Conservation (phyloP, 2,888 invertebrate genomes). For the Prionchulus punctatus region DNA sequence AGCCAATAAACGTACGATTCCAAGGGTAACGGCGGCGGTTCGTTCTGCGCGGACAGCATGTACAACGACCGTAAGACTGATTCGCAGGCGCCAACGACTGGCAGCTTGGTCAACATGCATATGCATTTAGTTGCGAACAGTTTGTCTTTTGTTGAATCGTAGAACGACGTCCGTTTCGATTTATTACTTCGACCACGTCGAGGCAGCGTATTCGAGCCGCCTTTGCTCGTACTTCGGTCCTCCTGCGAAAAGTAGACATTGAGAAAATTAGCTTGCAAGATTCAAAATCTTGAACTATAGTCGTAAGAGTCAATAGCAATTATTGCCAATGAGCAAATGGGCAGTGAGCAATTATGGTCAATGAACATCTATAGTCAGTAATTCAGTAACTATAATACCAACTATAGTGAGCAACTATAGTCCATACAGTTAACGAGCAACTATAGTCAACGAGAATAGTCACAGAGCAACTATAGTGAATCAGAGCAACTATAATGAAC, state of each 20-base stretch:
- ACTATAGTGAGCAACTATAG: too few species aligned
- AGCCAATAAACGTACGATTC: constrained; percentile 90
- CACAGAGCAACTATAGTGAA: too few species aligned
- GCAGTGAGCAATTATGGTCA: too few species aligned
- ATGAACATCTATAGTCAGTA: too few species aligned
- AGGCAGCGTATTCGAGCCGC: constrained; percentile 27
- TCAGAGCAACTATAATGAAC: too few species aligned
- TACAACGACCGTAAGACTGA: constrained; percentile 48
- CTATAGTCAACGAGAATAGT: too few species aligned
- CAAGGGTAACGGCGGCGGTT: constrained; percentile 42
- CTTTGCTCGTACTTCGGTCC: constrained; percentile 9
- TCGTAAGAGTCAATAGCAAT: too few species aligned
- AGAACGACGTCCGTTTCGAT: constrained; percentile 37
- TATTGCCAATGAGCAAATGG: too few species aligned
- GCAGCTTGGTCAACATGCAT: constrained; percentile 72
- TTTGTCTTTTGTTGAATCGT: constrained; percentile 80
- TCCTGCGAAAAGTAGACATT: neutral
- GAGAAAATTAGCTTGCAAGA: too few species aligned
- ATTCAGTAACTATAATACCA: too few species aligned
- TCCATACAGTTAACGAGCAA: too few species aligned
- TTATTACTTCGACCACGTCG: constrained; percentile 17
- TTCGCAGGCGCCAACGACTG: constrained; percentile 63
- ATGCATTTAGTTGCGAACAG: constrained; percentile 88
- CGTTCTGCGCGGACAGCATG: constrained; percentile 12
- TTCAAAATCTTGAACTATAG: too few species aligned